Evolutionary conservation across 1,140 invertebrate genomes (phyloP).

Genomic region (Neodiprion pinetum): DNA sequence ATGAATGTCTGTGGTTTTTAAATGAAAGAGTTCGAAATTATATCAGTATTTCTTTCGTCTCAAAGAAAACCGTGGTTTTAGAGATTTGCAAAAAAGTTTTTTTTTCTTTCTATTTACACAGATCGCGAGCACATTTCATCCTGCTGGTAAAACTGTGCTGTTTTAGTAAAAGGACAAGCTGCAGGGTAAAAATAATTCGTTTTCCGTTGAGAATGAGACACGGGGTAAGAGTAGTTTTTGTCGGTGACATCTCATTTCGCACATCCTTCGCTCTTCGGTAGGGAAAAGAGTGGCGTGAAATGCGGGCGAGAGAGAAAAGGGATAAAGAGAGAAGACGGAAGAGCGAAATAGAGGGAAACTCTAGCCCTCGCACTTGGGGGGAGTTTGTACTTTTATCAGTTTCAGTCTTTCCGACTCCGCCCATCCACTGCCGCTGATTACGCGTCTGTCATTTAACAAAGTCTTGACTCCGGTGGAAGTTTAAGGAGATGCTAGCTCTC

Average conservation of each 20-base stretch:
- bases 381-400: conserved; percentile 8
- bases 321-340: background rate
- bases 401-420: conserved; percentile 1
- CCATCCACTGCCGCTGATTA: conserved; percentile 9
- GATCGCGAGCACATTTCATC: background rate
- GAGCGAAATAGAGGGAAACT: background rate
- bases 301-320: background rate
- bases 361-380: background rate
- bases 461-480: background rate
- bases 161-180: background rate
- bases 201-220: background rate
- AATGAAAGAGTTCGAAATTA: no score
- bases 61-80: background rate
- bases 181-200: conserved; percentile 4
- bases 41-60: no score
- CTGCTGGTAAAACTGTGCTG: background rate
- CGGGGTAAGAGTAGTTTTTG: conserved; percentile 4
- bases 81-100: background rate
- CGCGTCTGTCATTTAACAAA: conserved; percentile 4
- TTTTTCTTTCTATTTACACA: background rate
- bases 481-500: background rate
- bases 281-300: background rate
- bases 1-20: no score
- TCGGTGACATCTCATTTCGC: conserved; percentile 11
- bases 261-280: background rate